Base-by-base conservation (phyloP, 2,888 invertebrate species). In the Thereva unica region DNA sequence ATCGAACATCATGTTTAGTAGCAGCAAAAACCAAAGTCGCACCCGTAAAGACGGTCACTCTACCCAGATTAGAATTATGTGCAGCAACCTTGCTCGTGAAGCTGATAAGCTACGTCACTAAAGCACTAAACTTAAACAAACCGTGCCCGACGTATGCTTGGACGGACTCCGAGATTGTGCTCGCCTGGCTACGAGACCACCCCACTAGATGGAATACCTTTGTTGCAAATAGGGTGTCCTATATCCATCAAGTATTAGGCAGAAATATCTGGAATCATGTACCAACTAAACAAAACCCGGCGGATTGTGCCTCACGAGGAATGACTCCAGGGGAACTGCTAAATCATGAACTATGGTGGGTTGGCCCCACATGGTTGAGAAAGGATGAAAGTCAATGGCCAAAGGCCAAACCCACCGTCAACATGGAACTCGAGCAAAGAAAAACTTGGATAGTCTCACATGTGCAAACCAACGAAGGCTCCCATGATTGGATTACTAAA, bases 11-110 rank as follows among this genome's bases (percentile, higher is more conserved):
- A 1, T 4, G 34, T 1, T 35, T 56, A 8, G 23, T 56, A 1
- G 12, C 35, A 4, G 56, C 56, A 23, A 42, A 45, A 35, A 34
- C 35, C 0, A 42, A 38, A 34, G 44, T 56, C 6, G 56, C 68
- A 34, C 68, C 68, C 1, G 3, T 61, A 4, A 74, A 73, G 49
- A 49, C 59, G 8, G 59, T 70, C 4, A 69, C 73, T 1, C 66
- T 74, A 23, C 71, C 73, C 4, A 55, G 73, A 7, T 56, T 75
- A 4, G 72, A 73, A 40, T 61, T 75, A 23, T 61, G 68, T 5
- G 67, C 49, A 12, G 67, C 70, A 23, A 23, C 23, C 23, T 23
- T 23, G 23, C 23, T 23, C 23, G 23, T 23, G 23, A 23, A 23
- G 23, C 23, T 23, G 23, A 23, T 23, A 23, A 1, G 23, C 23